phyloP scores from a whole-genome alignment of 2,797 vertebrate genomes.

The Champsocephalus gunnari region DNA sequence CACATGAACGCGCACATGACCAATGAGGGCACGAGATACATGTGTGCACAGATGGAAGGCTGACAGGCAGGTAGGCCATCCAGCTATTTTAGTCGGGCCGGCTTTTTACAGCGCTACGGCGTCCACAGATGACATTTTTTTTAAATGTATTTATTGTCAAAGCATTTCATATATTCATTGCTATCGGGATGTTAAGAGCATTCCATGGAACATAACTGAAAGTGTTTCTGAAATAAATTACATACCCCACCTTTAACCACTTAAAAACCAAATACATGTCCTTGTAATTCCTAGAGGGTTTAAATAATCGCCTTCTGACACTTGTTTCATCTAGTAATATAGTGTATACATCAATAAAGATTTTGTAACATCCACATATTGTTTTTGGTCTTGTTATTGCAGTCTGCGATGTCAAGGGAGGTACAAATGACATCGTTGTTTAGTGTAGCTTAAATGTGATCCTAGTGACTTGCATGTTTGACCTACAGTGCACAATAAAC shows the following conservation, averaged over 20 bases:
- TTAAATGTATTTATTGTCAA: too few relatives aligned
- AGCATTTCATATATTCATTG: too few relatives aligned
- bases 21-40: too few relatives aligned
- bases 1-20: too few relatives aligned
- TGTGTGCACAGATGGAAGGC: too few relatives aligned
- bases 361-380: slow-evolving; percentile 51
- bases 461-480: background rate
- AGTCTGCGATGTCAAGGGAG: background rate
- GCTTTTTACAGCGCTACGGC: too few relatives aligned
- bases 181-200: too few relatives aligned
- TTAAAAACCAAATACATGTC: slow-evolving; percentile 72
- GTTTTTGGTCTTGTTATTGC: slow-evolving; percentile 28
- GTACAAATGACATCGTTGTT: background rate
- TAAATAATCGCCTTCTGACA: slow-evolving; percentile 31
- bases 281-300: slow-evolving; percentile 48
- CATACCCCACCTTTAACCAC: slow-evolving; percentile 11
- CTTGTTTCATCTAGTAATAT: slow-evolving; percentile 43
- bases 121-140: too few relatives aligned
- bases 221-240: too few relatives aligned
- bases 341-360: slow-evolving; percentile 78
- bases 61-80: too few relatives aligned
- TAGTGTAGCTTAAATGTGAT: background rate
- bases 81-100: too few relatives aligned
- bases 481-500: background rate
- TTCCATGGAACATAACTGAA: too few relatives aligned